Evolutionary conservation across 2,113 vertebrate genomes (phyloP).

Genomic region (Eonycteris spelaea): DNA sequence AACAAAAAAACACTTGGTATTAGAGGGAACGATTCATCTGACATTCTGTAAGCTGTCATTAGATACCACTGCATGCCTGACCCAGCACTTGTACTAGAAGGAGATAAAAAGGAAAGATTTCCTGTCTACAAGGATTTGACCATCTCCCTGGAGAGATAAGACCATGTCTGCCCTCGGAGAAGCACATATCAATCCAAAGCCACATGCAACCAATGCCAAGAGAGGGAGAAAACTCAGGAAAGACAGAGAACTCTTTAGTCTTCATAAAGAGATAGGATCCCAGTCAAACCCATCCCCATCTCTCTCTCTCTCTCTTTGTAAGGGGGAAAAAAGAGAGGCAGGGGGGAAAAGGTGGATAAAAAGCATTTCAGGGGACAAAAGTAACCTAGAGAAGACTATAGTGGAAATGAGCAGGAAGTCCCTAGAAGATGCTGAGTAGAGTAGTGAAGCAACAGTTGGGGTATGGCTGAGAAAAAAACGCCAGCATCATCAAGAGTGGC

Average conservation of each 20-base stretch:
- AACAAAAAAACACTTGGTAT: not conserved
- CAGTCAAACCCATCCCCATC: no score
- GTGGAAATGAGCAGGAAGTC: not conserved
- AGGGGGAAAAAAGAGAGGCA: no score
- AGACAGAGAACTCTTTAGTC: no score
- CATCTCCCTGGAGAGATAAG: not conserved
- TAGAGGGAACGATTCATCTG: not conserved
- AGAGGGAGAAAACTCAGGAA: not conserved
- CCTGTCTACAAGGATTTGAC: not conserved
- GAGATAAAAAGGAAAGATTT: not conserved
- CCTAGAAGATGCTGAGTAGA: not conserved
- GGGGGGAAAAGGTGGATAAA: not conserved
- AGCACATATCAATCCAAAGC: not conserved
- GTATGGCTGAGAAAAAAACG: not conserved
- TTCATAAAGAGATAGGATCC: not conserved
- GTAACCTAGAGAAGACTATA: not conserved
- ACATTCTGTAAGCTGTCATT: not conserved
- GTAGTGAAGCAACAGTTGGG: not conserved
- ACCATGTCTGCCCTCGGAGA: not conserved
- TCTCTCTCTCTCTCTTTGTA: no score
- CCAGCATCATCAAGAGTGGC: not conserved
- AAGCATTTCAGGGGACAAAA: not conserved
- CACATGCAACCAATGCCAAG: fast-evolving
- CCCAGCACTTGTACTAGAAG: not conserved
- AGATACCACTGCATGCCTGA: not conserved